Conservation (phyloP, 2,797 vertebrate genomes). For the Rhyacichthys aspro region DNA sequence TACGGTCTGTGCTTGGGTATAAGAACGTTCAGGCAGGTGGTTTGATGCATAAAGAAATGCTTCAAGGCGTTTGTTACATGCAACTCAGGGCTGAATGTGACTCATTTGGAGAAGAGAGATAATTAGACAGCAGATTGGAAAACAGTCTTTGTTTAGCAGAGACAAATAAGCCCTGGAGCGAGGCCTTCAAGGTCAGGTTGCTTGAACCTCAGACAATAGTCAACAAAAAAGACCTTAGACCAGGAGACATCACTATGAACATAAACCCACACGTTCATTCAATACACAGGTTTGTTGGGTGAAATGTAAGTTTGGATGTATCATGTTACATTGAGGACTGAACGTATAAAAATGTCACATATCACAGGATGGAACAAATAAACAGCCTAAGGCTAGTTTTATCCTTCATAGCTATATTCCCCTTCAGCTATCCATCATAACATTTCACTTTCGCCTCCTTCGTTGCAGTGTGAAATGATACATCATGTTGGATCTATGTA, state of each 20-base stretch:
- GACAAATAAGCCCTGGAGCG: conserved; percentile 56
- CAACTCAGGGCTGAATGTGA: conserved; percentile 40
- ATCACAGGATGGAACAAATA: conserved; percentile 41
- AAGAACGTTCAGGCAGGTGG: conserved; percentile 37
- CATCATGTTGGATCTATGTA: conserved; percentile 41
- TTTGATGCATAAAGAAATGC: conserved; percentile 27
- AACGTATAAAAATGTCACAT: conserved; percentile 51
- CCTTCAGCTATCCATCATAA: conserved; percentile 55
- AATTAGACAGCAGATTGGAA: conserved; percentile 65
- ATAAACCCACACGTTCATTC: conserved; percentile 52
- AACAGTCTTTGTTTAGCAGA: conserved; percentile 56
- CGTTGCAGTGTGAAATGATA: conserved; percentile 41
- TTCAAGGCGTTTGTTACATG: conserved; percentile 40
- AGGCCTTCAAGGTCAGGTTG: conserved; percentile 61
- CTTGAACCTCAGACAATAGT: conserved; percentile 26
- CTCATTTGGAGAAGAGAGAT: conserved; percentile 58
- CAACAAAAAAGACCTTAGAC: conserved; percentile 41
- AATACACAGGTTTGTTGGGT: conserved; percentile 30
- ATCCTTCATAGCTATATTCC: conserved; percentile 34
- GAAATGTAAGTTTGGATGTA: conserved; percentile 49
- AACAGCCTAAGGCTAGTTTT: conserved; percentile 50
- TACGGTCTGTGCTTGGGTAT: conserved; percentile 32
- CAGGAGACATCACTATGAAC: conserved; percentile 27
- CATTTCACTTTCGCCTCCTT: conserved; percentile 48
- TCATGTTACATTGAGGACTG: conserved; percentile 40